phyloP scores from a whole-genome alignment of 92 coral and sea anemone species.

The Siderastrea siderea region DNA sequence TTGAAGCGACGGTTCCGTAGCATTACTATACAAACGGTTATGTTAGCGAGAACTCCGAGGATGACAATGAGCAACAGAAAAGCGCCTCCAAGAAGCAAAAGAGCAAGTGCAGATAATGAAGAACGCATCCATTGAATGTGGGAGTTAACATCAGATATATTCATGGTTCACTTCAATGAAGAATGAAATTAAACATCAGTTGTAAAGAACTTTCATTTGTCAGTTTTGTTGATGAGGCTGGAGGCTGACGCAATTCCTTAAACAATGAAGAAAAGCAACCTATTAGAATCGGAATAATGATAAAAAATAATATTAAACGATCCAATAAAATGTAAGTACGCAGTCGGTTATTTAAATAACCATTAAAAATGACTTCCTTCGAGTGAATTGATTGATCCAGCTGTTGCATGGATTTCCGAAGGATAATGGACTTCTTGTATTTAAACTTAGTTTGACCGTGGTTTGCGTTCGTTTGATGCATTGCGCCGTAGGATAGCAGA shows the following conservation, averaged over 20 bases:
- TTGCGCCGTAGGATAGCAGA: too few species aligned
- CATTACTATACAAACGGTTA: constrained; percentile 30
- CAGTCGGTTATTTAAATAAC: neutral
- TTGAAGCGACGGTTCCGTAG: constrained; percentile 4
- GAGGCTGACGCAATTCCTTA: neutral
- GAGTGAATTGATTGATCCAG: neutral
- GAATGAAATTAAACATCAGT: neutral
- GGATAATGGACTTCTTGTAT: constrained; percentile 2
- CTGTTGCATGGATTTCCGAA: neutral
- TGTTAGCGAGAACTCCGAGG: constrained; percentile 18
- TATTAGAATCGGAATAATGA: too few species aligned
- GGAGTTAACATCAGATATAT: neutral
- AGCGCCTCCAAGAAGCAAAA: neutral
- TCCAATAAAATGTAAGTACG: neutral
- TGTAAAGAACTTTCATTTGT: neutral
- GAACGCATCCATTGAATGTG: neutral
- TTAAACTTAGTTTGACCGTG: neutral
- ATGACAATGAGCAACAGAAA: neutral
- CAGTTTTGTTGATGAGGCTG: neutral
- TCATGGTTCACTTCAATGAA: neutral
- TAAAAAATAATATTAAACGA: too few species aligned
- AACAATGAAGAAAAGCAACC: neutral
- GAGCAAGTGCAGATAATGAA: neutral
- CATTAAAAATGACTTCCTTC: neutral
- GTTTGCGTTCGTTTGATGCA: too few species aligned